A percentile compares a stretch with the other conserved stretches of the same genome.
Evolutionary conservation across 2,113 vertebrate genomes (phyloP).

Genomic region (Limnothrissa miodon): DNA sequence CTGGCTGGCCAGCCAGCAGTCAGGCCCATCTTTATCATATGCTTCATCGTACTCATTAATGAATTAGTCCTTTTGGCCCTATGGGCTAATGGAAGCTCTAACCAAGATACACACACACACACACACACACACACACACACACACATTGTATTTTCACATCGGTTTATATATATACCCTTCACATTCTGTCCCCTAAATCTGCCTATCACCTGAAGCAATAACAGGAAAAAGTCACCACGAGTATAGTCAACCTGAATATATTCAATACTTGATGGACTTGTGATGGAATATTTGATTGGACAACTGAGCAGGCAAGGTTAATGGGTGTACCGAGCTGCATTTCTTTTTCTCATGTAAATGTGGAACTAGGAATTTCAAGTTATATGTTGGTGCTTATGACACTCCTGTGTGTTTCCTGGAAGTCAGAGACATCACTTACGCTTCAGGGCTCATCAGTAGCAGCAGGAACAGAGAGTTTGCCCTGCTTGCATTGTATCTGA

Average conservation of each 20-base stretch:
- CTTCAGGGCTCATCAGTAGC: not conserved
- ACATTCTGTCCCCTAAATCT: too few relatives aligned
- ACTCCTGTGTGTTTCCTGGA: not conserved
- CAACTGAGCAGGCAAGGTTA: slow-evolving; percentile 10
- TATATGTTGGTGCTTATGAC: not conserved
- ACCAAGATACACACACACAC: not conserved
- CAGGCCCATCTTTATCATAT: slow-evolving; percentile 24
- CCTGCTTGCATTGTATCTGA: not conserved
- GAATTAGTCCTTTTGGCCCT: slow-evolving; percentile 22
- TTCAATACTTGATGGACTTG: not conserved
- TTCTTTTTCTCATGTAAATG: not conserved
- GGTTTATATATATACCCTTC: too few relatives aligned
- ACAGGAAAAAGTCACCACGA: slow-evolving; percentile 8
- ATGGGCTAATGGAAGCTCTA: not conserved
- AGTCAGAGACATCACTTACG: not conserved
- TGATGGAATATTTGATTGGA: slow-evolving; percentile 16
- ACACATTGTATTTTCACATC: too few relatives aligned
- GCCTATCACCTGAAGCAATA: not conserved
- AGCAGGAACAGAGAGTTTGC: not conserved
- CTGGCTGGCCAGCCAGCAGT: not conserved
- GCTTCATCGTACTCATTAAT: slow-evolving; percentile 34
- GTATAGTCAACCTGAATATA: not conserved
- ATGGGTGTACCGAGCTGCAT: not conserved
- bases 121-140: slow-evolving; percentile 1
- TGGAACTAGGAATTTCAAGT: not conserved